Conservation (phyloP, 2,888 invertebrate genomes). For the Melieria picta region DNA sequence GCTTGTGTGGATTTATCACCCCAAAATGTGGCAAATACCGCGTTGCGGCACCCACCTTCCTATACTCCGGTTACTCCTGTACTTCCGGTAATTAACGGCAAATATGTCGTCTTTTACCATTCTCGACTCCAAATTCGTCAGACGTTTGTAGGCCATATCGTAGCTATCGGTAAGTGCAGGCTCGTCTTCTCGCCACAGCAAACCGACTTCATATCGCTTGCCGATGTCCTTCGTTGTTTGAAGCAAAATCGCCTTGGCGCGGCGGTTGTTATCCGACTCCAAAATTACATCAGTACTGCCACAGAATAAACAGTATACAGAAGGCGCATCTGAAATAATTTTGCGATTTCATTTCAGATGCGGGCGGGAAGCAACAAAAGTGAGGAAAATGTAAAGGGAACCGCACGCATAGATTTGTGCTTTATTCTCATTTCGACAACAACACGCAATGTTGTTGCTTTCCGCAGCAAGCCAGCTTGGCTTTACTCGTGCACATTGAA, state of each 20-base stretch:
- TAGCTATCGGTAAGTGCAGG: slow-evolving; percentile 31
- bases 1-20: slow-evolving; percentile 7
- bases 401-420: no score
- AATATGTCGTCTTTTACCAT: slow-evolving; percentile 32
- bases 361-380: no score
- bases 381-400: no score
- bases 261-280: slow-evolving; percentile 26
- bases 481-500: no score
- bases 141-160: slow-evolving; percentile 37
- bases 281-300: background rate
- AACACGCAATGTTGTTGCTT: no score
- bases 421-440: no score
- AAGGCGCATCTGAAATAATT: no score
- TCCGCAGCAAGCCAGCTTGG: no score
- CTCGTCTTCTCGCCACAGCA: slow-evolving; percentile 37
- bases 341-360: no score
- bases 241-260: slow-evolving; percentile 23
- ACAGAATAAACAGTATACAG: no score
- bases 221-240: slow-evolving; percentile 23
- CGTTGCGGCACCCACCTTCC: background rate
- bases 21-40: slow-evolving; percentile 9
- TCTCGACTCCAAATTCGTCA: slow-evolving; percentile 32
- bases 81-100: slow-evolving; percentile 1
- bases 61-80: background rate
- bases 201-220: slow-evolving; percentile 33